Evolutionary conservation across 1,140 invertebrate species (phyloP).

Genomic region (Scaptomyza montana): DNA sequence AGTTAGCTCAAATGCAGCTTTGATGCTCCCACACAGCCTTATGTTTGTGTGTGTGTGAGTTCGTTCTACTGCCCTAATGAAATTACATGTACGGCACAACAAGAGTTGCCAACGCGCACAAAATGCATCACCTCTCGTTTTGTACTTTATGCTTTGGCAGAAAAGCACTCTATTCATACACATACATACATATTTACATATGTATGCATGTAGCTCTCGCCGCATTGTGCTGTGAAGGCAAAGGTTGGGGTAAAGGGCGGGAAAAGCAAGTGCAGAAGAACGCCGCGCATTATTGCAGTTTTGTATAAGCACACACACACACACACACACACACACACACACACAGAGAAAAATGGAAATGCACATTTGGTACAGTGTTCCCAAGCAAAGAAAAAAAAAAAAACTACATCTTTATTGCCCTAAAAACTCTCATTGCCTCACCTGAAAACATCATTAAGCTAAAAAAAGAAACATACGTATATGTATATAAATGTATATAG

Average conservation of each 20-base stretch:
- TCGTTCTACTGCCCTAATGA: conserved; percentile 81
- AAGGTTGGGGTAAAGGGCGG: not conserved
- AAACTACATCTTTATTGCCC: too few species aligned
- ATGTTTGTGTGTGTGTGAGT: conserved; percentile 44
- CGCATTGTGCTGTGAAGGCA: conserved; percentile 14
- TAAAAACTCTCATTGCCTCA: conserved; percentile 10
- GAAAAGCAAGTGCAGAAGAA: conserved; percentile 17
- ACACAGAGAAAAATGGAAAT: not conserved
- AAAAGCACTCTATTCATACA: conserved; percentile 35
- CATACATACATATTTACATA: not conserved
- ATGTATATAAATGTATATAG: too few species aligned
- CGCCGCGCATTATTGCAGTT: conserved; percentile 43
- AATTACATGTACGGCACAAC: conserved; percentile 59
- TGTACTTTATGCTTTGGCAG: conserved; percentile 38
- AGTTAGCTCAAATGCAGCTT: conserved; percentile 32
- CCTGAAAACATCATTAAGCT: too few species aligned
- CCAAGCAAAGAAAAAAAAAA: too few species aligned
- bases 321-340: not conserved
- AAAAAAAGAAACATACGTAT: too few species aligned
- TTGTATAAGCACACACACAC: conserved; percentile 37
- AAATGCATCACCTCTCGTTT: conserved; percentile 49
- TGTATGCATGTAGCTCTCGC: too few species aligned
- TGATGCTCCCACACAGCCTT: conserved; percentile 20
- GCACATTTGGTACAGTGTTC: conserved; percentile 5
- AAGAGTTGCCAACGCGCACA: conserved; percentile 56